Conservation (phyloP, 2,797 vertebrate genomes). For the Carapus acus region DNA sequence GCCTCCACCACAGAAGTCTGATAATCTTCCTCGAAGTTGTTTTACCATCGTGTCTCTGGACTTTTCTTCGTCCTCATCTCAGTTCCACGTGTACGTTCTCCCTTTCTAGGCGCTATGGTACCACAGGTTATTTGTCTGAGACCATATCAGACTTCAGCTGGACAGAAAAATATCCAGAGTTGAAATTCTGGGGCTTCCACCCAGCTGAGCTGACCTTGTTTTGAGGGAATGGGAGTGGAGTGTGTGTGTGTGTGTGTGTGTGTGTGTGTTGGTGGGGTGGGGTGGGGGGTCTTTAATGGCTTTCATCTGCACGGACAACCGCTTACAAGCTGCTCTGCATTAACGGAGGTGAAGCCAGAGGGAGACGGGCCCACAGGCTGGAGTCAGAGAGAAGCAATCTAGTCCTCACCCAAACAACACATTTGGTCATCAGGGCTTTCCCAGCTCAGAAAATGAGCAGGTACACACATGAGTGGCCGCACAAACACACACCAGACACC, state of each 20-base stretch:
- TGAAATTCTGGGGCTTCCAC: slow-evolving; percentile 42
- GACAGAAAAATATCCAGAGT: slow-evolving; percentile 33
- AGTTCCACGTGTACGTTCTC: too few relatives aligned
- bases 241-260: too few relatives aligned
- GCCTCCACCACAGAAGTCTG: too few relatives aligned
- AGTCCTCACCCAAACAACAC: slow-evolving; percentile 25
- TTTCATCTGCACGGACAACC: slow-evolving; percentile 54
- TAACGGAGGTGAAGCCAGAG: slow-evolving; percentile 34
- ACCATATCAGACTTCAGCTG: slow-evolving; percentile 20
- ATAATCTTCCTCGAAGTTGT: too few relatives aligned
- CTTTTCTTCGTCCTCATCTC: too few relatives aligned
- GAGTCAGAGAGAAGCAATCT: slow-evolving; percentile 23
- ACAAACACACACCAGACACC: slow-evolving; percentile 5
- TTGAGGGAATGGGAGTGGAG: slow-evolving; percentile 12
- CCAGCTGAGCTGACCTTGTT: slow-evolving; percentile 65
- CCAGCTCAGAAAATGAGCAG: slow-evolving; percentile 35
- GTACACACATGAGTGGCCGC: slow-evolving; percentile 8
- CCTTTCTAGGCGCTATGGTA: too few relatives aligned
- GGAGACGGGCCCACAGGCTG: slow-evolving; percentile 18
- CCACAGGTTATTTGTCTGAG: too few relatives aligned
- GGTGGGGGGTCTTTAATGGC: slow-evolving; percentile 43
- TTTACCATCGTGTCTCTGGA: too few relatives aligned
- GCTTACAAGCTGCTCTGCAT: slow-evolving; percentile 24
- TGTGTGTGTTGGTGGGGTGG: slow-evolving; percentile 8
- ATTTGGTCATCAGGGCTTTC: slow-evolving; percentile 22